Base-by-base conservation (phyloP, 1,140 invertebrate genomes). In the Bombus superbus region DNA sequence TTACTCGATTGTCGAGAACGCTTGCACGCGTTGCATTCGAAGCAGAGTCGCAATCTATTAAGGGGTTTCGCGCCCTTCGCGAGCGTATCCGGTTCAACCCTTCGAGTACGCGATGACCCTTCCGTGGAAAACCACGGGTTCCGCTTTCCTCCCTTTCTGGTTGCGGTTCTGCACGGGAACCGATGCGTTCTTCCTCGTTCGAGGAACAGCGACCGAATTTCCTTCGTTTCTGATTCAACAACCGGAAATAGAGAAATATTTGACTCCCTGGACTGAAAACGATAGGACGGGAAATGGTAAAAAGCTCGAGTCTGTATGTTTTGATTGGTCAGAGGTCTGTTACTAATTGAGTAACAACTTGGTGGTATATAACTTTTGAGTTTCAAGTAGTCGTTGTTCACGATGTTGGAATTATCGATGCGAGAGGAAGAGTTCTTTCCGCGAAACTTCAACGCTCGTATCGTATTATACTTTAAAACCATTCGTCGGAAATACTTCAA, bases 1-100 rank as follows among this genome's bases (percentile, higher is more conserved):
- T 90, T 80, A 78, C 81, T 73, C 81, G 86, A 90, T 90, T 88
- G 86, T 91, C 89, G 71, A 47, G 76, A 86, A 90, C 83, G 74
- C 64, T 53, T 28, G 81, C 59, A 69, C 66, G 8, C 32, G 59
- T 57, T 53, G 28, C 81, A 69, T 73, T 62, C 83, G 35, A 81
- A 64, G 71, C 87, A 66, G 84, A 86, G 81, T 91, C 84, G 86
- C 91, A 89, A 91, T 91, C 88, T 88, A 89, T 91, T 89, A 91
- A 91, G 81, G 80, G 86, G 76, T 82, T 83, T 90, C 88, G 87
- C 77, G 73, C 77, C 76, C 81, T 81, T n/a, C 44, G 66, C 78
- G 79, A 42, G 40, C 72, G 25, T 44, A 79, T 32, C 9, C 75
- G 73, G 32, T 66, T 78, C 38, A 77, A 87, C 89, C 86, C 74